Evolutionary conservation across 2,113 vertebrate genomes (phyloP).

Genomic region (Eurypyga helias): DNA sequence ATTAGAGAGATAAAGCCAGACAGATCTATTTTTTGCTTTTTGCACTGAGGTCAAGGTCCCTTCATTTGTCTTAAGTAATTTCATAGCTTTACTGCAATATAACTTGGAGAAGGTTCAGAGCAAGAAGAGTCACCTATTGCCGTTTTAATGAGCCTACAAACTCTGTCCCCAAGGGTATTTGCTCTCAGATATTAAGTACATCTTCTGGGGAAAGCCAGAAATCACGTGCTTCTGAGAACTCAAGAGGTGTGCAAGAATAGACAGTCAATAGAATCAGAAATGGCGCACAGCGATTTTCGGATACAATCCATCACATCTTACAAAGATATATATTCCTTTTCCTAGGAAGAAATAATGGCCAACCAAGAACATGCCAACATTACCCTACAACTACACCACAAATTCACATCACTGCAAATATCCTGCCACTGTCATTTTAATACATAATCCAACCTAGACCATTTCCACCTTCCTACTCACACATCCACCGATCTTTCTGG

Average conservation of each 20-base stretch:
- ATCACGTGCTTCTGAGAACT: neutral
- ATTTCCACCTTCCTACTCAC: neutral
- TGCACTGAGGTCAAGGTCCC: neutral
- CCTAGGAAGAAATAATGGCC: neutral
- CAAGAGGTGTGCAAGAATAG: neutral
- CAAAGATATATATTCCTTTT: neutral
- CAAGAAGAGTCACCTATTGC: neutral
- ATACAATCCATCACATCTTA: neutral
- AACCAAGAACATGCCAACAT: neutral
- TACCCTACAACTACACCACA: neutral
- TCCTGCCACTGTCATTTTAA: neutral
- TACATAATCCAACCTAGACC: neutral
- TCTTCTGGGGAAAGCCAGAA: neutral
- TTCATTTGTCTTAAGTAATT: neutral
- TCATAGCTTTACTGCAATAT: neutral
- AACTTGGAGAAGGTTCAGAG: neutral
- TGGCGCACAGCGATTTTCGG: neutral
- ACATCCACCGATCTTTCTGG: neutral
- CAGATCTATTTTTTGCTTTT: neutral
- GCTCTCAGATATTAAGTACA: neutral
- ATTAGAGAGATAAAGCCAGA: neutral
- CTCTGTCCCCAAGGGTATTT: neutral
- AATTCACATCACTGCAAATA: neutral
- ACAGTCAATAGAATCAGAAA: neutral
- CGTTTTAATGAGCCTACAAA: neutral